Base-by-base conservation (phyloP, 2,888 invertebrate genomes). In the Tetrapedia diversipes region DNA sequence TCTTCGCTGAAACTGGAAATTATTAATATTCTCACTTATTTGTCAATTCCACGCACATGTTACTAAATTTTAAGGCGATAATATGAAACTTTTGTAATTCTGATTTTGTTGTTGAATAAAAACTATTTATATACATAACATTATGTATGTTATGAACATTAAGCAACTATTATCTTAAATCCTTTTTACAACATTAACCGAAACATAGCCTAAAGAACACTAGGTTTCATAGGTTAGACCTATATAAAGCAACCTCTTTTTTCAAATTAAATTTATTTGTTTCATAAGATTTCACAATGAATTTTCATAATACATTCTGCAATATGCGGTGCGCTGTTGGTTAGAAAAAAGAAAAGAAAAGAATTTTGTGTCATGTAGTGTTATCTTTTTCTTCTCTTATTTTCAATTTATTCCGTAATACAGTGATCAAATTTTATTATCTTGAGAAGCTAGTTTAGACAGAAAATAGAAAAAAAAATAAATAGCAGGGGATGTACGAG, bases 231-330 rank as follows among this genome's bases (percentile, higher is more conserved):
- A 53, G 29, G 54, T 37, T 41, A 61, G 53, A 6, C 39, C 0
- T n/a, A 24, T 14, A 47, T 11, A 0, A 70, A 39, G 4, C 32
- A 3, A 37, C 37, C 34, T 32, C 32, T 67, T 57, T 82, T 84
- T 86, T 85, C 77, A 85, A 88, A 87, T 89, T 77, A 87, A 88
- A 89, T 90, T 90, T 90, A 90, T 90, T 90, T 83, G 78, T 88
- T 87, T 84, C 85, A 86, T 87, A 88, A 89, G 84, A 82, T 86
- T 82, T 88, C 86, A 90, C 88, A 90, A 87, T 87, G 82, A 88
- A 87, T 87, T 87, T 85, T 72, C 84, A 78, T 85, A 86, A 85
- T 80, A 86, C 68, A 88, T 87, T 88, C 82, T 89, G 89, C 87
- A 85, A 79, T 86, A 87, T 86, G 86, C 81, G 85, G 87, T 89